Evolutionary conservation across 2,888 invertebrate genomes (phyloP), one percentile per base, ranked within the genome.

Genomic region (Caenorhabditis japonica): DNA sequence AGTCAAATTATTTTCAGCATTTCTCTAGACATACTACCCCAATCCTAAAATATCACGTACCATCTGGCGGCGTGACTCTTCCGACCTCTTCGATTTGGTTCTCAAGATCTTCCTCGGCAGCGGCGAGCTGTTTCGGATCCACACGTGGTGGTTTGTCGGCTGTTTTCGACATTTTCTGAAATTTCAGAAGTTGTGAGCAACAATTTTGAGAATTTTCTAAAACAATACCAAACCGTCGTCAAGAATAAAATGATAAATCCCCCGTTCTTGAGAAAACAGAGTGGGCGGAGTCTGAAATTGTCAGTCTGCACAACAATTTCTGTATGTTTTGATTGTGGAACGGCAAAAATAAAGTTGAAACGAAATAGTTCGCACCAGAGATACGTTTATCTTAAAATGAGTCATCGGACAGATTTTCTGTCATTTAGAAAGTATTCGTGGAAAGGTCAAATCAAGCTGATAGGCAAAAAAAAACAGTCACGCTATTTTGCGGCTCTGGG

Each of bases 11-110:
- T 30, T 30, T 30, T 30, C 10, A 10, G 7, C 30, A 30, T 30
- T 30, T 10, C 30, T 10, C 30, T 10, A 30, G 7, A 30, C 5
- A 30, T 7, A 30, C 30, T 30, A 30, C 30, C 7, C 7, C 10
- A 30, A 15, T 41, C 12, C 15, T 19, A 23, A 34, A n/a, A n/a
- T n/a, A n/a, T 17, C 19, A 60, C 77, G 49, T 33, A 70, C 87
- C 87, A 61, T 87, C 87, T 10, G 85, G 85, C 27, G 85, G 79
- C 38, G 77, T 79, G 21, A 84, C 74, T 38, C 77, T 73, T 7
- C 80, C 84, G 25, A 72, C 82, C 13, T 81, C 75, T 53, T 84
- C 85, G 0, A 85, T 62, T 33, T 74, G 55, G 25, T 76, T 62
- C 62, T 85, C 85, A 25, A 84, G 64, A 3, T 55, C 47, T 21